These are phyloP conservation scores for Hylaea fasciaria DNA, from an alignment of 2,888 invertebrate genomes.

Conservation along the genomic window DNA sequence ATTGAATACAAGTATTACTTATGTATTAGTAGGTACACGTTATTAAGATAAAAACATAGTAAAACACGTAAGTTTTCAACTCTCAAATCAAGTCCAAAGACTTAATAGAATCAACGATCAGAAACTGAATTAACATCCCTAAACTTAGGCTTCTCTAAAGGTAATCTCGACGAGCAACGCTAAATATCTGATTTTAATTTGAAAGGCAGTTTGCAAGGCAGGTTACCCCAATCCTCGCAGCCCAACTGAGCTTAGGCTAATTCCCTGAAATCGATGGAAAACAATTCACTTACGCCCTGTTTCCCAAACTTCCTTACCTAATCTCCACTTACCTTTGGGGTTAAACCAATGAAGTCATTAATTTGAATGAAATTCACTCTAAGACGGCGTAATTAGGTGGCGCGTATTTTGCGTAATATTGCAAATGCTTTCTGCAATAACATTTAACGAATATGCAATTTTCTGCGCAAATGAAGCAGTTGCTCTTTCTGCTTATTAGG, in stretches of 20 bases:
- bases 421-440: not conserved
- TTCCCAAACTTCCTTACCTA: conserved; percentile 69
- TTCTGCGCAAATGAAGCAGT: no score
- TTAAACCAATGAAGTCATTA: conserved; percentile 78
- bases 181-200: conserved; percentile 28
- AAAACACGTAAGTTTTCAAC: no score
- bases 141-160: not conserved
- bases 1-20: no score
- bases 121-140: no score
- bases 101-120: no score
- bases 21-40: no score
- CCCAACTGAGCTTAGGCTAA: conserved; percentile 35
- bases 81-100: no score
- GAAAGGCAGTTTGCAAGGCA: conserved; percentile 24
- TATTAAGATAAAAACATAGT: no score
- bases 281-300: conserved; percentile 67
- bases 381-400: conserved; percentile 44
- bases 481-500: no score
- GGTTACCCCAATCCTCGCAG: conserved; percentile 19
- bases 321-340: conserved; percentile 68
- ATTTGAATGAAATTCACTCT: conserved; percentile 71
- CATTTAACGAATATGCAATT: no score
- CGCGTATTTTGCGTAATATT: not conserved
- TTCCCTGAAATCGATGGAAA: conserved; percentile 54
- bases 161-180: not conserved